These are phyloP conservation scores for Battus philenor DNA, from an alignment of 1,140 invertebrate species.

Conservation along the genomic window DNA sequence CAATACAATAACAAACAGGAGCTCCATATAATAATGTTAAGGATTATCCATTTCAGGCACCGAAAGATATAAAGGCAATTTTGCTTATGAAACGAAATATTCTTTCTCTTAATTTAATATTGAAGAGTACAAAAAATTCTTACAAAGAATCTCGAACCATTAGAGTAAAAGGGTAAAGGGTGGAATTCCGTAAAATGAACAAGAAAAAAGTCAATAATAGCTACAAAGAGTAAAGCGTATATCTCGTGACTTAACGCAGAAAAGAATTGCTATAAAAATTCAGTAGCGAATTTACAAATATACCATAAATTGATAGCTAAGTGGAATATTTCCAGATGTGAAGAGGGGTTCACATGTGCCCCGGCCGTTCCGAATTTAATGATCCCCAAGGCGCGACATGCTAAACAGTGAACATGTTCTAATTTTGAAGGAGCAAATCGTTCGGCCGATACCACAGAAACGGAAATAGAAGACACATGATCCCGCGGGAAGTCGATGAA, in stretches of 20 bases:
- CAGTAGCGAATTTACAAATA: neutral
- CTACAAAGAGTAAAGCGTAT: conserved; percentile 5
- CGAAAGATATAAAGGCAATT: conserved; percentile 10
- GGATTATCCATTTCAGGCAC: conserved; percentile 9
- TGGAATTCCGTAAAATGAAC: conserved; percentile 14
- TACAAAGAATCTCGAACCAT: conserved; percentile 12
- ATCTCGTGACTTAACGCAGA: neutral
- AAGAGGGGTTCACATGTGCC: conserved; percentile 50
- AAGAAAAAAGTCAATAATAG: conserved; percentile 15
- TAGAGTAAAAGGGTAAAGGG: conserved; percentile 16
- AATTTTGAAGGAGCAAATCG: conserved; percentile 69
- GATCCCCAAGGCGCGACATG: conserved; percentile 59
- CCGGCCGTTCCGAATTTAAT: conserved; percentile 48
- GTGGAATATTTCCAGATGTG: conserved; percentile 44
- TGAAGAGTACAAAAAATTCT: conserved; percentile 17
- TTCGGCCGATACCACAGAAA: conserved; percentile 57
- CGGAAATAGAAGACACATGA: conserved; percentile 74
- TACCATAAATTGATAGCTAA: conserved; percentile 1
- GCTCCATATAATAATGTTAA: neutral
- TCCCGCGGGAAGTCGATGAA: conserved; percentile 68
- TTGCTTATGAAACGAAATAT: conserved; percentile 16
- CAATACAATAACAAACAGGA: neutral
- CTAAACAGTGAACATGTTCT: conserved; percentile 72
- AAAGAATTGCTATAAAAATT: neutral
- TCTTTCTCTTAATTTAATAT: conserved; percentile 17